A percentile compares a stretch with the other conserved stretches of the same genome.
These are phyloP conservation scores for Agrochola circellaris DNA, from an alignment of 2,888 invertebrate genomes.

Conservation along the genomic window DNA sequence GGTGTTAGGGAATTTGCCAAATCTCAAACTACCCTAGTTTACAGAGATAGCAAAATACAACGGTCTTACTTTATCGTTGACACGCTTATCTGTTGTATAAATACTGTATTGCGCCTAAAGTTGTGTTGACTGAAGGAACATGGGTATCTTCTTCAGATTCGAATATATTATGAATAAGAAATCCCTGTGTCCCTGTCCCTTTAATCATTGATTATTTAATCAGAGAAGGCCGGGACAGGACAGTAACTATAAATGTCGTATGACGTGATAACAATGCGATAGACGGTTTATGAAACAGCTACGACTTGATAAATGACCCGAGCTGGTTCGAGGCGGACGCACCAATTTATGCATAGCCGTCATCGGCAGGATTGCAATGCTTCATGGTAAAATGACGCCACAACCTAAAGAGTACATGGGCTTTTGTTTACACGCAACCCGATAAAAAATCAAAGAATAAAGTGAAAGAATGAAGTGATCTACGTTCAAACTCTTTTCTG, in stretches of 20 bases:
- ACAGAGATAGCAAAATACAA: slow-evolving; percentile 66
- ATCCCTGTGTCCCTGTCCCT: slow-evolving; percentile 62
- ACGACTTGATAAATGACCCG: slow-evolving; percentile 83
- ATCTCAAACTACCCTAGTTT: slow-evolving; percentile 66
- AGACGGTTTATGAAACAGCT: slow-evolving; percentile 84
- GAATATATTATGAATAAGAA: slow-evolving; percentile 70
- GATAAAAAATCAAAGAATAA: not conserved
- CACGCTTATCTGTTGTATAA: slow-evolving; percentile 70
- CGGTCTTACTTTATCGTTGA: slow-evolving; percentile 62
- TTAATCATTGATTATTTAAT: slow-evolving; percentile 81
- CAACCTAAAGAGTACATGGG: slow-evolving; percentile 35
- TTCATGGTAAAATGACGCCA: slow-evolving; percentile 63
- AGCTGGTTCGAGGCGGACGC: slow-evolving; percentile 74
- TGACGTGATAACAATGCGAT: slow-evolving; percentile 86
- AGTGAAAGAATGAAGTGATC: not conserved
- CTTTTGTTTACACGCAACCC: slow-evolving; percentile 34
- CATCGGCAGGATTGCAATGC: slow-evolving; percentile 79
- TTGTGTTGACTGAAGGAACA: slow-evolving; percentile 62
- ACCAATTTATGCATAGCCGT: slow-evolving; percentile 84
- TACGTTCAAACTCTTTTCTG: slow-evolving; percentile 1
- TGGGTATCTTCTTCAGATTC: slow-evolving; percentile 64
- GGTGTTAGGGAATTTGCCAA: slow-evolving; percentile 65
- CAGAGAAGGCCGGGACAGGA: slow-evolving; percentile 72
- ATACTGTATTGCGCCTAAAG: slow-evolving; percentile 68
- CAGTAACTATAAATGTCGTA: slow-evolving; percentile 85